These are phyloP conservation scores for Epinotia ramella DNA, from an alignment of 2,888 invertebrate genomes.

Conservation along the genomic window DNA sequence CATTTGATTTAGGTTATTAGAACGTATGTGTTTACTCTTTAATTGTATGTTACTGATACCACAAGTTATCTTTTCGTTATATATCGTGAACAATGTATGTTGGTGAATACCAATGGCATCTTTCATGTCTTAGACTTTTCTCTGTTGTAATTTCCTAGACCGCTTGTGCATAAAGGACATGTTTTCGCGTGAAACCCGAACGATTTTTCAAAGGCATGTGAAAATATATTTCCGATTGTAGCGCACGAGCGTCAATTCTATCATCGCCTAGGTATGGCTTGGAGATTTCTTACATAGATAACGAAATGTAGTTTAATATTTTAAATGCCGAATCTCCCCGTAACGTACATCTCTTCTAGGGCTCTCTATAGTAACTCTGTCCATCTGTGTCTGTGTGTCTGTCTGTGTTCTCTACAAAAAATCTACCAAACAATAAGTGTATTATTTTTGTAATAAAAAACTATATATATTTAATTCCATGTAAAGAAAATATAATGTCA, in stretches of 20 bases:
- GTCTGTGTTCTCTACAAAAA: slow-evolving; percentile 37
- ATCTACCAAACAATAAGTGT: slow-evolving; percentile 30
- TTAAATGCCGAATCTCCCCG: slow-evolving; percentile 44
- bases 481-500: slow-evolving; percentile 16
- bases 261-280: slow-evolving; percentile 31
- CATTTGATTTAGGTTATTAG: slow-evolving; percentile 10
- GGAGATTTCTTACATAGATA: slow-evolving; percentile 37
- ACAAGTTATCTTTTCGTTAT: not conserved
- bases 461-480: slow-evolving; percentile 26
- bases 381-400: too few relatives aligned
- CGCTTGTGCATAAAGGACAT: slow-evolving; percentile 3
- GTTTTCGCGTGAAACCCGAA: not conserved
- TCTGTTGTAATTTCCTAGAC: slow-evolving; percentile 26
- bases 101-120: slow-evolving; percentile 13
- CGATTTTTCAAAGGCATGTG: not conserved
- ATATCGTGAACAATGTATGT: slow-evolving; percentile 17
- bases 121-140: slow-evolving; percentile 15
- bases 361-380: slow-evolving; percentile 47
- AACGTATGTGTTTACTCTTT: slow-evolving; percentile 4
- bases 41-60: not conserved
- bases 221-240: not conserved
- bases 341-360: slow-evolving; percentile 44
- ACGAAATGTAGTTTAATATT: slow-evolving; percentile 35
- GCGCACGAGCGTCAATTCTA: slow-evolving; percentile 23
- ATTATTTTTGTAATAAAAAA: slow-evolving; percentile 37